Percentiles rank a stretch among this genome's conserved stretches.
Conservation (phyloP, 2,113 vertebrate species). For the Lichenostomus cassidix region DNA sequence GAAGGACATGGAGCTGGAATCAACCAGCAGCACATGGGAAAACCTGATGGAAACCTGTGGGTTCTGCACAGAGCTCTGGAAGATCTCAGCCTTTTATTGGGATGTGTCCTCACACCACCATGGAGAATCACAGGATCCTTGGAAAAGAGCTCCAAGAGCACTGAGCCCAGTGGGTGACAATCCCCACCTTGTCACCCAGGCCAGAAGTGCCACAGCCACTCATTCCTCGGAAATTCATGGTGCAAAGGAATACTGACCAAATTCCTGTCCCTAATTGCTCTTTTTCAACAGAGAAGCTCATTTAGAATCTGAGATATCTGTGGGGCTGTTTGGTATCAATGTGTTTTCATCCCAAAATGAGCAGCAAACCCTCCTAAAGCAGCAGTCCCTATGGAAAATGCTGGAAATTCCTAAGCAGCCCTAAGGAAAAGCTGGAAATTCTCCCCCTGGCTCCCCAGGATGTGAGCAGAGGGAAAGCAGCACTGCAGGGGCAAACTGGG, state of each 20-base stretch:
- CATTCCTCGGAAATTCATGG: fast-evolving
- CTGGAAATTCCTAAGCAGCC: neutral
- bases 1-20: conserved; percentile 23
- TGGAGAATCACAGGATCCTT: neutral
- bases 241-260: neutral
- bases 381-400: neutral
- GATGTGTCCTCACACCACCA: neutral
- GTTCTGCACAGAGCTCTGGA: neutral
- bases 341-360: neutral
- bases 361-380: neutral
- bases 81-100: neutral
- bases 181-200: neutral
- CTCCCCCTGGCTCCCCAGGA: neutral
- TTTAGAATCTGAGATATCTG: neutral
- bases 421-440: neutral
- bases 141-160: neutral
- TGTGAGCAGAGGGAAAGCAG: neutral
- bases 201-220: neutral
- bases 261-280: neutral
- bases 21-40: conserved; percentile 24
- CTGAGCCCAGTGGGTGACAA: fast-evolving
- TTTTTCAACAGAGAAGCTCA: neutral
- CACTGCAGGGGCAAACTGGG: neutral
- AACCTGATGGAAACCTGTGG: neutral
- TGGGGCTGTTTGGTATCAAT: neutral